Evolutionary conservation across 2,888 invertebrate genomes (phyloP).

Genomic region (Conchocele bisecta): DNA sequence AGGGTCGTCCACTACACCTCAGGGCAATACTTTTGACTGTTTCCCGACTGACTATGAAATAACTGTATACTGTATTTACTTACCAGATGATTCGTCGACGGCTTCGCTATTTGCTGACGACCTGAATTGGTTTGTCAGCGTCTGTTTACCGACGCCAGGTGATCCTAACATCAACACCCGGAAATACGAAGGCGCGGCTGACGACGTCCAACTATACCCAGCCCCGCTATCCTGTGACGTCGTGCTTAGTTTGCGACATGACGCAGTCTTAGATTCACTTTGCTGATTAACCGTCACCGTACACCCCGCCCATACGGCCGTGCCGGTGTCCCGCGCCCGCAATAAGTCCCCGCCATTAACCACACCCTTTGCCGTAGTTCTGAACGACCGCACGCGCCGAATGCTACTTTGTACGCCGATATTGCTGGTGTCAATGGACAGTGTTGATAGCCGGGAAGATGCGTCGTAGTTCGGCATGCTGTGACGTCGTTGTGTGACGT

Average conservation of each 20-base stretch:
- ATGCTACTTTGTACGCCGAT: conserved; percentile 32
- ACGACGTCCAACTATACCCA: conserved; percentile 39
- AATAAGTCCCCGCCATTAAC: conserved; percentile 94
- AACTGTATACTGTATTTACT: too few relatives aligned
- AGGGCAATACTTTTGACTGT: too few relatives aligned
- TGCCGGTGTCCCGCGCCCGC: conserved; percentile 91
- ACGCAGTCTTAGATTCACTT: not conserved
- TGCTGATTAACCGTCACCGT: conserved; percentile 21
- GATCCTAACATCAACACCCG: conserved; percentile 88
- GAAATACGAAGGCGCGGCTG: conserved; percentile 82
- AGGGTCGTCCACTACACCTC: too few relatives aligned
- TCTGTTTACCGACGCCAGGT: conserved; percentile 87
- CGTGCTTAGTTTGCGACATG: conserved; percentile 46
- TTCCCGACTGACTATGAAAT: too few relatives aligned
- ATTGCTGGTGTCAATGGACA: conserved; percentile 49
- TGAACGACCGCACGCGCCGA: conserved; percentile 92
- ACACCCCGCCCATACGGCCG: conserved; percentile 88
- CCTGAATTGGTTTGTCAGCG: conserved; percentile 52
- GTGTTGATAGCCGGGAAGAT: conserved; percentile 46
- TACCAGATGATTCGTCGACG: not conserved
- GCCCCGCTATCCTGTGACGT: conserved; percentile 56
- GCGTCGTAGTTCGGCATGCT: conserved; percentile 52
- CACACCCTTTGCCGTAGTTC: conserved; percentile 92
- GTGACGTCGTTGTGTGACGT: conserved; percentile 34
- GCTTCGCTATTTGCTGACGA: conserved; percentile 28